Evolutionary conservation across 2,888 invertebrate genomes (phyloP).

Genomic region (Pyralis farinalis): DNA sequence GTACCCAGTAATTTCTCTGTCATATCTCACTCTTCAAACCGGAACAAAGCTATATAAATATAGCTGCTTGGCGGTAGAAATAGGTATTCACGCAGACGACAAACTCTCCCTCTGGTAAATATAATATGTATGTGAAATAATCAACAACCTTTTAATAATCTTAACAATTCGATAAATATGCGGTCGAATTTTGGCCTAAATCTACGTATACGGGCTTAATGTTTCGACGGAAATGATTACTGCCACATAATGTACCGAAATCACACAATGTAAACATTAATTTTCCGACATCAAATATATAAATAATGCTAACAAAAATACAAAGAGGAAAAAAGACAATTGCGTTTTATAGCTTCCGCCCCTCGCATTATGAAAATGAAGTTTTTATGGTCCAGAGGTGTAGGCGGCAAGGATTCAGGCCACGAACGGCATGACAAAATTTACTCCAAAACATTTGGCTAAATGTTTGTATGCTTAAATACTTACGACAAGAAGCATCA

Average conservation of each 20-base stretch:
- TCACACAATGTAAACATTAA: conserved; percentile 28
- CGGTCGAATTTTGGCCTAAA: too few relatives aligned
- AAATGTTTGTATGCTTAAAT: conserved; percentile 10
- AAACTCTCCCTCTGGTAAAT: too few relatives aligned
- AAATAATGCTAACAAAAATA: conserved; percentile 16
- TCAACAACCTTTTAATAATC: too few relatives aligned
- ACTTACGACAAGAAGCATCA: too few relatives aligned
- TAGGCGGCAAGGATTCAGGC: conserved; percentile 18
- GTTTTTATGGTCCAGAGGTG: conserved; percentile 55
- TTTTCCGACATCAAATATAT: conserved; percentile 11
- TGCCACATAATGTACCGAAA: conserved; percentile 20
- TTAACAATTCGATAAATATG: too few relatives aligned
- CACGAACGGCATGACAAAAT: conserved; percentile 9
- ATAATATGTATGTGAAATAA: too few relatives aligned
- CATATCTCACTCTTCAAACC: too few relatives aligned
- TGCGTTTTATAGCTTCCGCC: conserved; percentile 68
- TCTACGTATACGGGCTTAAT: too few relatives aligned
- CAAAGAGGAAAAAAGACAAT: conserved; percentile 61
- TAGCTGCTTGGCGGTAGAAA: too few relatives aligned
- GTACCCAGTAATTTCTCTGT: too few relatives aligned
- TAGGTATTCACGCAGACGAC: too few relatives aligned
- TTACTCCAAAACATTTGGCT: conserved; percentile 13
- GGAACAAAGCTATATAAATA: too few relatives aligned
- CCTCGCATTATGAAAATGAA: conserved; percentile 71
- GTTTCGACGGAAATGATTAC: conserved; percentile 31